Evolutionary conservation across 1,140 invertebrate genomes (phyloP).

Genomic region (Lordiphosa collinella): DNA sequence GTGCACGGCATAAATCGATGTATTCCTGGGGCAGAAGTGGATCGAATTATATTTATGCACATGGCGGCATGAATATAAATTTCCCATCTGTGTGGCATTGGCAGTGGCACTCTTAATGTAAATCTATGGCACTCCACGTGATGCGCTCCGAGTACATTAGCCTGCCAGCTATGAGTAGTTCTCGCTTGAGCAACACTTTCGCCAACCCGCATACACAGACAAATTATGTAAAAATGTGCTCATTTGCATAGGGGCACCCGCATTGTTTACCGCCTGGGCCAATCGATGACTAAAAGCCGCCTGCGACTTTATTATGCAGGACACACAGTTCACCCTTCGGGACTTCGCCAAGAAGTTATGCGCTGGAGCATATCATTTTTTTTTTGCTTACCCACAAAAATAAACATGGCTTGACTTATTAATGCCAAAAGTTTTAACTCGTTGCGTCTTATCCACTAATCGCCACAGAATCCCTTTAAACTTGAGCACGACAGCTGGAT

Average conservation of each 20-base stretch:
- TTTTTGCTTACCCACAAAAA: constrained; percentile 37
- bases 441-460: constrained; percentile 9
- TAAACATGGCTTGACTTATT: constrained; percentile 64
- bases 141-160: not conserved
- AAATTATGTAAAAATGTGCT: constrained; percentile 69
- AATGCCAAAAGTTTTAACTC: constrained; percentile 52
- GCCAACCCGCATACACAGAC: constrained; percentile 1
- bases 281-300: constrained; percentile 20
- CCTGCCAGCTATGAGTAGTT: not conserved
- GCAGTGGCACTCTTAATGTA: constrained; percentile 2
- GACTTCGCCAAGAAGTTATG: constrained; percentile 32
- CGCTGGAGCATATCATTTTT: constrained; percentile 51
- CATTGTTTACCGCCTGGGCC: constrained; percentile 62
- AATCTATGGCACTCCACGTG: constrained; percentile 4
- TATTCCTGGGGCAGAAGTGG: not conserved
- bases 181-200: constrained; percentile 22
- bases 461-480: constrained; percentile 17
- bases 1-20: constrained; percentile 65
- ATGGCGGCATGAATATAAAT: constrained; percentile 59
- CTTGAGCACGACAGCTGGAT: not conserved
- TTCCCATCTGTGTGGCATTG: constrained; percentile 2
- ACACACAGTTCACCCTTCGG: constrained; percentile 17
- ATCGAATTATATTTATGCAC: constrained; percentile 65
- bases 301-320: constrained; percentile 56
- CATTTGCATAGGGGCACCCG: constrained; percentile 61